Evolutionary conservation across 1,140 invertebrate species (phyloP), one percentile per base, ranked within the genome.

Genomic region (Propsilocerus akamusi): DNA sequence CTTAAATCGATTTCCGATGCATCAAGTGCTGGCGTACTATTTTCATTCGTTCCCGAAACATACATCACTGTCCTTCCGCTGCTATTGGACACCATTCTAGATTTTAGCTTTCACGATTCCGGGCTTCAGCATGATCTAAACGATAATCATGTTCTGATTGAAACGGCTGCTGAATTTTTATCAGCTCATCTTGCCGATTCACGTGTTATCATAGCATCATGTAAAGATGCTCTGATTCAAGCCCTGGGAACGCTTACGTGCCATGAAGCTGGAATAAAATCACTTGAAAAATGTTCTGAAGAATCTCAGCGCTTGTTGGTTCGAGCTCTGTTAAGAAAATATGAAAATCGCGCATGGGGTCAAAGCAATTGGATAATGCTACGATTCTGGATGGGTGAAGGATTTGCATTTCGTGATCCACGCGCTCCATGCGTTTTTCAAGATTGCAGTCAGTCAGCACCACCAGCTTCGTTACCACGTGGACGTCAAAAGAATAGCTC

Each of bases 351-450:
- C 25, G 81, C 83, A 0, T 89, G 86, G 86, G 85, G 83, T 0
- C 84, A 89, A 55, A 85, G 81, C 25, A 89, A 89, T 65, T 89
- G 85, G 81, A 77, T 89, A 41, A 63, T 91, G 5, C 76, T 88
- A 5, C 68, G 85, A 50, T 82, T 90, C 55, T 91, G 86, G 86
- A 75, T 87, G 64, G 86, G 86, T 1, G 72, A 78, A 58, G 86
- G 84, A 0, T 89, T 83, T 67, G 84, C 77, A 0, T 88, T 83
- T 64, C 72, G 82, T n/a, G 86, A 86, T 56, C 54, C 62, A 5
- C 56, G 64, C 0, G 56, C 58, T 28, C 64, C 64, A 0, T 60
- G 55, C 14, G 57, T 66, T 0, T 66, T 61, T 61, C 64, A 66
- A 46, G 60, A 61, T 51, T 60, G 62, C 5, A 58, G 58, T 6